Evolutionary conservation across 2,888 invertebrate genomes (phyloP), one percentile per base, ranked within the genome.

Genomic region (Scrobipalpa costella): DNA sequence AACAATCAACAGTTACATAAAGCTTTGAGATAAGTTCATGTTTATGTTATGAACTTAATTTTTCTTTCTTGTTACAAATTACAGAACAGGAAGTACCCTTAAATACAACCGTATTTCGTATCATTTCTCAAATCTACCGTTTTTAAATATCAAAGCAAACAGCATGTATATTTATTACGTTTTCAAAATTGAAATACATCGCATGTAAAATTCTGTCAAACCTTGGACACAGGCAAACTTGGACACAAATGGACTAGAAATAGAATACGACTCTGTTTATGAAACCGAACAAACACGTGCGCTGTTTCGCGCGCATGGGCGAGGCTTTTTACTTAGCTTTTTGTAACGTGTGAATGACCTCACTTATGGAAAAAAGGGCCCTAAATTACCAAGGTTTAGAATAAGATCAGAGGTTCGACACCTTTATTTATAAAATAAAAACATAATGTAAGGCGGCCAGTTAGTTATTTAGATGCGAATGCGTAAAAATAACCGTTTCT

Each of bases 221-320:
- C n/a, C n/a, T n/a, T n/a, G n/a, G n/a, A n/a, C n/a, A 7, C 55
- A 34, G 15, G 55, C 34, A 19, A 57, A 34, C 38, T 38, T 9
- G 11, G 7, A 19, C 19, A 57, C 15, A 36, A 21, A 38, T 57
- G 38, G 27, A 38, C 57, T 19, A 57, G 21, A 57, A 57, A 57
- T 57, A 57, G 38, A 38, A 36, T 13, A 38, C 19, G 57, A 19
- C 38, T 15, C 6, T 57, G 57, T 57, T 57, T 57, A 57, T 38
- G 17, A 55, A 55, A 55, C 52, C 33, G 15, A 19, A 36, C 57
- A 21, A 38, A 57, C 57, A 57, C 57, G 38, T 57, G 57, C 13
- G 19, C 21, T 17, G 6, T 19, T 57, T 38, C 38, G 57, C 57
- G 57, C 57, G 55, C 55, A n/a, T 33, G 15, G 34, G 57, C 33